Evolutionary conservation across 2,113 vertebrate genomes (phyloP).

Genomic region (Pteropus alecto): DNA sequence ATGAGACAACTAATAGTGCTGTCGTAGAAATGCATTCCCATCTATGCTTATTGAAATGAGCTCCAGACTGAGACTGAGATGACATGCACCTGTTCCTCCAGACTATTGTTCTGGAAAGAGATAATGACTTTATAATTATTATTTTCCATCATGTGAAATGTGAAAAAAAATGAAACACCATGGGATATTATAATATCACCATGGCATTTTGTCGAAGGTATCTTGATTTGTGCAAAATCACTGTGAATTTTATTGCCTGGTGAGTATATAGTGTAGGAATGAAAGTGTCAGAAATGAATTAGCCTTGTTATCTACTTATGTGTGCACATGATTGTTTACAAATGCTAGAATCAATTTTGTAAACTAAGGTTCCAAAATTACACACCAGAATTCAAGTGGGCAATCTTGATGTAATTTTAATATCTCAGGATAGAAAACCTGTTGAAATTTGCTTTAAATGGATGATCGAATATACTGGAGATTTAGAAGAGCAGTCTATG

Average conservation of each 20-base stretch:
- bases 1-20: slow-evolving; percentile 63
- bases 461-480: neutral
- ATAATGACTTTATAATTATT: slow-evolving; percentile 54
- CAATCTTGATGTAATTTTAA: neutral
- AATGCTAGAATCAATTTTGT: neutral
- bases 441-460: neutral
- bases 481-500: neutral
- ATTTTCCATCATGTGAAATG: slow-evolving; percentile 34
- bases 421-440: neutral
- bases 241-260: neutral
- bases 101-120: slow-evolving; percentile 67
- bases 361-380: neutral
- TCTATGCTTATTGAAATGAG: slow-evolving; percentile 72
- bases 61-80: slow-evolving; percentile 65
- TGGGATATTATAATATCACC: neutral
- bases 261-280: neutral
- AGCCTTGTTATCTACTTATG: neutral
- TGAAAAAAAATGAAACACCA: neutral
- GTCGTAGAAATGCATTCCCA: slow-evolving; percentile 67
- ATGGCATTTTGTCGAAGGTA: neutral
- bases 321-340: neutral
- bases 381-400: neutral
- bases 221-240: neutral
- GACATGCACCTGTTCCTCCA: slow-evolving; percentile 78
- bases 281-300: neutral